These are phyloP conservation scores for Anolis sagrei DNA, from an alignment of 2,113 vertebrate species.

Conservation along the genomic window DNA sequence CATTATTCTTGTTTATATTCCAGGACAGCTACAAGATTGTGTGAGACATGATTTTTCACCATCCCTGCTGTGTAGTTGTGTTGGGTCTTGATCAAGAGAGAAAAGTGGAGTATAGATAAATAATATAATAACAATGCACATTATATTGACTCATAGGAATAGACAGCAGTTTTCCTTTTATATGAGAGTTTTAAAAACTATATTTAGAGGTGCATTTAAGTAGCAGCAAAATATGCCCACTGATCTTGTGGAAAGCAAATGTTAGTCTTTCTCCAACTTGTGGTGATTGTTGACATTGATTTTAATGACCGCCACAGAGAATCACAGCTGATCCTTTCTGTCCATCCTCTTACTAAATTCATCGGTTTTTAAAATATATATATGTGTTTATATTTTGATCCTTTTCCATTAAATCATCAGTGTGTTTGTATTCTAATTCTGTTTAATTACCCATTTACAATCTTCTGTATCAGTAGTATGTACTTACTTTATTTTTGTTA, in stretches of 20 bases:
- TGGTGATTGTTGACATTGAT: not conserved
- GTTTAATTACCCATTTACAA: not conserved
- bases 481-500: not conserved
- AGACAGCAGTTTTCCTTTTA: not conserved
- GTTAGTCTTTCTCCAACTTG: not conserved
- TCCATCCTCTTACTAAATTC: not conserved
- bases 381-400: not conserved
- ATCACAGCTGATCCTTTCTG: not conserved
- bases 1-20: too few species aligned
- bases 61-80: too few species aligned
- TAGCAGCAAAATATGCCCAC: not conserved
- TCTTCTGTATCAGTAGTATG: slow-evolving; percentile 21
- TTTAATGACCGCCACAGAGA: not conserved
- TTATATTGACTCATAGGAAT: not conserved
- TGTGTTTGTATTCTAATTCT: not conserved
- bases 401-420: not conserved
- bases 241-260: not conserved
- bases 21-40: not conserved
- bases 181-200: not conserved
- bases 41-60: not conserved
- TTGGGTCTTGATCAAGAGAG: too few species aligned
- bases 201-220: not conserved
- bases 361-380: not conserved
- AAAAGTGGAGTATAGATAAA: too few species aligned
- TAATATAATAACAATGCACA: too few species aligned